Evolutionary conservation across 2,888 invertebrate genomes (phyloP).

Genomic region (Lottia scabra): DNA sequence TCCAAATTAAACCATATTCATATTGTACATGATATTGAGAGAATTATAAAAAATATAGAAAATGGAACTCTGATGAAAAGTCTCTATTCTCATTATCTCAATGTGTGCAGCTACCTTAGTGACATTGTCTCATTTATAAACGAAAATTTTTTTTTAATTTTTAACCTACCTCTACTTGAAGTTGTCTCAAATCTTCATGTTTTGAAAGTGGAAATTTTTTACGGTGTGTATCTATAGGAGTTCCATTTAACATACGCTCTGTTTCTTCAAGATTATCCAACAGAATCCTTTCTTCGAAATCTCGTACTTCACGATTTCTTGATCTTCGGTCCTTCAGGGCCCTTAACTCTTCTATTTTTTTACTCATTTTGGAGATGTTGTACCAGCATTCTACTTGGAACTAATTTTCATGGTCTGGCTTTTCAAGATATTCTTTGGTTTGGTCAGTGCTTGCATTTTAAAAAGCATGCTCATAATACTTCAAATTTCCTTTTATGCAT

Average conservation of each 20-base stretch:
- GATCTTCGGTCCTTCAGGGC: slow-evolving; percentile 44
- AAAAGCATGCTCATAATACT: no score
- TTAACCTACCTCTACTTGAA: slow-evolving; percentile 50
- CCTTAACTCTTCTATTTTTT: slow-evolving; percentile 38
- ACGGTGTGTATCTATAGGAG: slow-evolving; percentile 22
- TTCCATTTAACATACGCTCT: slow-evolving; percentile 26
- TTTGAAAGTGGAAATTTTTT: slow-evolving; percentile 47
- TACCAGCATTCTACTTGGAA: no score
- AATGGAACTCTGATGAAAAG: no score
- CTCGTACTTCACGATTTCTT: slow-evolving; percentile 47
- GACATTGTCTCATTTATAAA: no score
- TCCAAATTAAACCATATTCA: no score
- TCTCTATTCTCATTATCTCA: no score
- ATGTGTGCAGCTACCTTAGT: no score
- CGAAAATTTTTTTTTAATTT: no score
- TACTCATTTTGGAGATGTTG: slow-evolving; percentile 18
- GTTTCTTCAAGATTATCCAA: slow-evolving; percentile 47
- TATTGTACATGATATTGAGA: no score
- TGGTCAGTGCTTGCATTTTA: background rate
- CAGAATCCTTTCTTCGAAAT: slow-evolving; percentile 55
- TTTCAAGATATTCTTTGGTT: background rate
- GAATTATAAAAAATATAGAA: no score
- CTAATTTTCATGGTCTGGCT: no score
- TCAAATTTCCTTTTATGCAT: no score
- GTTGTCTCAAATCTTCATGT: slow-evolving; percentile 44